These are phyloP conservation scores for Microcebus tavaratra DNA, from an alignment of 2,113 vertebrate species.

Conservation along the genomic window DNA sequence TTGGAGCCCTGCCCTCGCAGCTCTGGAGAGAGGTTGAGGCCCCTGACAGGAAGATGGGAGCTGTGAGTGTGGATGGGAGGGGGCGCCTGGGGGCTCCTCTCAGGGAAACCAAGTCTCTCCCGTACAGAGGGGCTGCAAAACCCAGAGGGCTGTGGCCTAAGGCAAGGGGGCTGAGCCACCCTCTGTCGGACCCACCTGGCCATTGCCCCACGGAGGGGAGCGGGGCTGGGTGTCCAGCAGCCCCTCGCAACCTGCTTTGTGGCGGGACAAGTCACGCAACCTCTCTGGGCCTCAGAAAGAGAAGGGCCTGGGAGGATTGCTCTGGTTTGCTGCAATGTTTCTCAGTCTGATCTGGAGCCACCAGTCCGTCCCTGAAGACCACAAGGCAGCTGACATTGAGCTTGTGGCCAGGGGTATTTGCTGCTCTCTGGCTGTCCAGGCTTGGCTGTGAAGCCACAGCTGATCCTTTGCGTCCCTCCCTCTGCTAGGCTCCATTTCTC, in stretches of 20 bases:
- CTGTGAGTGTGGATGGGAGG: background rate
- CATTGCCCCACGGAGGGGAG: accelerated
- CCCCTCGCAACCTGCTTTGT: background rate
- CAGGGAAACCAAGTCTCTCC: background rate
- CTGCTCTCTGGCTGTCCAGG: background rate
- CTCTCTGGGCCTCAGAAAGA: background rate
- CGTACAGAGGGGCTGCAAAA: background rate
- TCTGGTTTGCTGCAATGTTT: background rate
- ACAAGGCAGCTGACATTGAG: background rate
- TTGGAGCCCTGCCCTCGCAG: constrained; percentile 84
- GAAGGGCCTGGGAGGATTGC: background rate
- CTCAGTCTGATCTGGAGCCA: background rate
- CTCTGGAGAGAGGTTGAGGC: constrained; percentile 63
- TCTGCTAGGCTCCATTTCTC: background rate
- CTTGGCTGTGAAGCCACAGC: background rate
- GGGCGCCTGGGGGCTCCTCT: background rate
- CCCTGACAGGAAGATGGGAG: background rate
- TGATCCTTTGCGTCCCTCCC: background rate
- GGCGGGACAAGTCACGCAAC: background rate
- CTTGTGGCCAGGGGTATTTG: accelerated
- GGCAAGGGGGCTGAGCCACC: background rate
- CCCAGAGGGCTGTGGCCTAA: background rate
- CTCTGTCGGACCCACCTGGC: background rate
- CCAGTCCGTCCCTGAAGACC: background rate
- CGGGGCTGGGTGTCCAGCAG: background rate